Evolutionary conservation across 2,113 vertebrate species (phyloP), one percentile per base, ranked within the genome.

Genomic region (Raja brachyura): DNA sequence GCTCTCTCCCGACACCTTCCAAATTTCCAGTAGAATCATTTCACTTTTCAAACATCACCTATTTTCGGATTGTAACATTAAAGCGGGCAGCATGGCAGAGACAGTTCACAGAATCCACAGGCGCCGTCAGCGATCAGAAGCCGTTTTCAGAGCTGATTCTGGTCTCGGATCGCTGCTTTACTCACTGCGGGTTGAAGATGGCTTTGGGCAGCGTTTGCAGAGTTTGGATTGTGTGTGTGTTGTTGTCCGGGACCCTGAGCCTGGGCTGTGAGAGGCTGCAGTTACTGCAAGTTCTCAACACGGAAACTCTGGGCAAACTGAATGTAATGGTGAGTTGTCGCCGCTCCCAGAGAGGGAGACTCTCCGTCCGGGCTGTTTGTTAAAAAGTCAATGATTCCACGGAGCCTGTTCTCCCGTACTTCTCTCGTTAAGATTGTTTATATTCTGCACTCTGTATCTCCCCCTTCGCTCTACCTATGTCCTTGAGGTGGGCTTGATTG

Each of bases 201-300:
- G 56, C 25, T n/a, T 16, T 86, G 83, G 83, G 56, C 48, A 56
- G 54, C 5, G 39, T 48, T 48, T 48, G 39, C 39, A 48, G 39
- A 48, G 22, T 85, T 28, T 85, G 56, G 11, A 31, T 16, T 39
- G n/a, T 92, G 88, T 48, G 3, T 2, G 16, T 39, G 28, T 48
- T 25, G 0, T 39, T 73, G 20, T 22, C 18, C 88, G 63, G n/a
- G 63, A 48, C 16, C 31, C 88, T 73, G 63, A 48, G 39, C 39
- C 39, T 48, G 39, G 39, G 39, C 39, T 48, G 39, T 48, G 39
- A 48, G 39, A 48, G 8, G 88, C 88, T 92, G 88, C 88, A 22
- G 66, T 90, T 90, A 90, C 88, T 70, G 88, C 61, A 92, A 73
- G 16, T 73, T 73, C 88, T 92, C n/a, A 70, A 48, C 31, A 33